A percentile compares a stretch with the other conserved stretches of the same genome.
Conservation (phyloP, 2,888 invertebrate species). For the Chelonus formosanus region DNA sequence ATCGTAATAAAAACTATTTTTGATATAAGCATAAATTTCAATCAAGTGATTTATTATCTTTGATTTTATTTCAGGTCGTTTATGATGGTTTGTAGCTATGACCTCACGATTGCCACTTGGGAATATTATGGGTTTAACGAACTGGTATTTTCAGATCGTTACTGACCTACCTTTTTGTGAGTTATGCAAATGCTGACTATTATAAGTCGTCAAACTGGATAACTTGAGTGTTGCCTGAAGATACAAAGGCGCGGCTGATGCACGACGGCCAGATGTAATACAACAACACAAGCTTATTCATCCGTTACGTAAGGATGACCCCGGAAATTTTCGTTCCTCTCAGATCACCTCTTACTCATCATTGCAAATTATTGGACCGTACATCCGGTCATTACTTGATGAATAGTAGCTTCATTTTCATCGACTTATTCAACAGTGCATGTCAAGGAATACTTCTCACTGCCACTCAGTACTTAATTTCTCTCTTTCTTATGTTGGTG, state of each 20-base stretch:
- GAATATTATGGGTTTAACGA: constrained; percentile 5
- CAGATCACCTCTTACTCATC: constrained; percentile 15
- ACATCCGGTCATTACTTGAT: constrained; percentile 32
- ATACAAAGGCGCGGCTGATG: constrained; percentile 21
- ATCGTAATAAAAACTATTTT: no score
- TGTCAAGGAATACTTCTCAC: no score
- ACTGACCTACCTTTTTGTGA: constrained; percentile 18
- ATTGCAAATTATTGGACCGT: constrained; percentile 32
- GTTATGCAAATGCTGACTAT: constrained; percentile 18
- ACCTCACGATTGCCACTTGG: constrained; percentile 1
- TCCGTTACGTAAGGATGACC: constrained; percentile 27
- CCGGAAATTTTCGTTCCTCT: constrained; percentile 26
- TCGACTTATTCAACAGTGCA: no score
- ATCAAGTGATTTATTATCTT: no score
- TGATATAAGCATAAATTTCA: no score
- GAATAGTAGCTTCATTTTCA: constrained; percentile 14
- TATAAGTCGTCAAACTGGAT: constrained; percentile 15
- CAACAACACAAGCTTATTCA: constrained; percentile 14
- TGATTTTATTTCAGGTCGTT: not conserved
- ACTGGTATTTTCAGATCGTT: constrained; percentile 16
- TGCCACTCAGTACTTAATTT: no score
- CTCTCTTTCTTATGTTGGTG: no score
- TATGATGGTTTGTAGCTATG: not conserved
- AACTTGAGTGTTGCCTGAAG: constrained; percentile 17
- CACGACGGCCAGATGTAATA: constrained; percentile 23